Evolutionary conservation across 2,113 vertebrate species (phyloP).

Genomic region (Sylvilagus bachmani): DNA sequence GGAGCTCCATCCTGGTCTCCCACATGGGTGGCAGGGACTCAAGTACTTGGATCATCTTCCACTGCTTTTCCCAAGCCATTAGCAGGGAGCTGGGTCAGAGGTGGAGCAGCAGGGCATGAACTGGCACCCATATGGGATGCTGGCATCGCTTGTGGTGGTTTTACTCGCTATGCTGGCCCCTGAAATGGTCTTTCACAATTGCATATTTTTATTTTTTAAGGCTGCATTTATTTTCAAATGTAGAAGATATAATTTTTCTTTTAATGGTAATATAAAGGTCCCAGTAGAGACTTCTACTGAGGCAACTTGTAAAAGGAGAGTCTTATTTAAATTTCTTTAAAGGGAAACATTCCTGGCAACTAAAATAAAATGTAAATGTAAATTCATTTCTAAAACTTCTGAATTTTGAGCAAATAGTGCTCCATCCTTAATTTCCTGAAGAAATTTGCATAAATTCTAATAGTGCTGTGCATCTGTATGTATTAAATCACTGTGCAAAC

Average conservation of each 20-base stretch:
- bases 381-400: slow-evolving; percentile 60
- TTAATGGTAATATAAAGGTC: slow-evolving; percentile 26
- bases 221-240: slow-evolving; percentile 5
- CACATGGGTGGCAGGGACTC: too few relatives aligned
- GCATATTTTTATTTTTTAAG: slow-evolving; percentile 36
- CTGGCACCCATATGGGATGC: too few relatives aligned
- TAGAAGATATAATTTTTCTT: slow-evolving; percentile 43
- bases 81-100: too few relatives aligned
- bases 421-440: neutral
- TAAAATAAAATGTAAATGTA: slow-evolving; percentile 29
- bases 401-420: slow-evolving; percentile 3
- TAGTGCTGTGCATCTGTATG: neutral
- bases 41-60: too few relatives aligned
- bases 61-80: too few relatives aligned
- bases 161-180: too few relatives aligned
- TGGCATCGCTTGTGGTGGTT: too few relatives aligned
- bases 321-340: slow-evolving; percentile 70
- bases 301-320: slow-evolving; percentile 21
- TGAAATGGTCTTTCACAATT: neutral
- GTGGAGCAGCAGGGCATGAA: too few relatives aligned
- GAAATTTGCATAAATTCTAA: neutral
- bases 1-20: too few relatives aligned
- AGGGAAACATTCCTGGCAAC: slow-evolving; percentile 10
- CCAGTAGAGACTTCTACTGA: slow-evolving; percentile 50
- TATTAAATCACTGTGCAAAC: neutral